These are phyloP conservation scores for Gouania willdenowi DNA, from an alignment of 2,797 vertebrate genomes.

Conservation along the genomic window DNA sequence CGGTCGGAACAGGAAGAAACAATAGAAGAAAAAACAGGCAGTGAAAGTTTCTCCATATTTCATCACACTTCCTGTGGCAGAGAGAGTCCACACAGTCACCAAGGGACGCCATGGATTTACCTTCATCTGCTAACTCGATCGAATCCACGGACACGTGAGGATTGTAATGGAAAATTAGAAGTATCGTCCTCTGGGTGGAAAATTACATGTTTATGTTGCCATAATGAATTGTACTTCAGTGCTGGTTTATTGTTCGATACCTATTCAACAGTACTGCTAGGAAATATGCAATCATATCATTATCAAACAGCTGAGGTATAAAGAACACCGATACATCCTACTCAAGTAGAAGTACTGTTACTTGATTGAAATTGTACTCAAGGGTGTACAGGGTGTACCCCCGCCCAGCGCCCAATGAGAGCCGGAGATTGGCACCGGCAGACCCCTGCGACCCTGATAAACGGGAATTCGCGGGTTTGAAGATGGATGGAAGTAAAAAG, in stretches of 20 bases:
- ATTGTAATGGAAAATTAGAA: neutral
- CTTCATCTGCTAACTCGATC: slow-evolving; percentile 11
- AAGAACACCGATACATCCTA: too few relatives aligned
- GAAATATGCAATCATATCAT: slow-evolving; percentile 15
- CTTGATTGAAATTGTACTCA: too few relatives aligned
- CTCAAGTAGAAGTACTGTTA: too few relatives aligned
- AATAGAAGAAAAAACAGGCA: slow-evolving; percentile 21
- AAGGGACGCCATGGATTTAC: slow-evolving; percentile 19
- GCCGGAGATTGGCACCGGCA: too few relatives aligned
- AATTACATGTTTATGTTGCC: neutral
- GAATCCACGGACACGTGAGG: neutral
- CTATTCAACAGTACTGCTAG: slow-evolving; percentile 4
- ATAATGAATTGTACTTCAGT: neutral
- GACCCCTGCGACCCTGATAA: too few relatives aligned
- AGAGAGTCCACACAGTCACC: slow-evolving; percentile 24
- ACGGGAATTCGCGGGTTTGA: too few relatives aligned
- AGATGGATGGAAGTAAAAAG: too few relatives aligned
- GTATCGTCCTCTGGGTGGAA: neutral
- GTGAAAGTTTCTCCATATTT: slow-evolving; percentile 51
- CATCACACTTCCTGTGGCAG: slow-evolving; percentile 46
- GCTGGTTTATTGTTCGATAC: neutral
- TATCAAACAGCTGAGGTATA: too few relatives aligned
- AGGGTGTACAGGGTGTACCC: too few relatives aligned
- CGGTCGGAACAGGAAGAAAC: slow-evolving; percentile 13
- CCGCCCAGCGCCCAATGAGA: too few relatives aligned